Conservation (phyloP, 2,113 vertebrate species). For the Oreotrochilus melanogaster region DNA sequence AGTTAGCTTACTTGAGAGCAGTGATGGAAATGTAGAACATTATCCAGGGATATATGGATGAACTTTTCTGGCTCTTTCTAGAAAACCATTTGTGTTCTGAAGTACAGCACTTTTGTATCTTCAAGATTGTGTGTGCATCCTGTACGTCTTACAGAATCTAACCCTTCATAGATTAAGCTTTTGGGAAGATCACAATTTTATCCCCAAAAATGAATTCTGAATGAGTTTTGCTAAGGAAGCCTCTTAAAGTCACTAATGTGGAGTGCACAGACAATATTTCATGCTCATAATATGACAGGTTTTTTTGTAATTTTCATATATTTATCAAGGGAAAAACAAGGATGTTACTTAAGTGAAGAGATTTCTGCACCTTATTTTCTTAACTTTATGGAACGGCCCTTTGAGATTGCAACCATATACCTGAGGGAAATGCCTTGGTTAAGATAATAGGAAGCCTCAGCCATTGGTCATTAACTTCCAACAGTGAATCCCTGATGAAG, state of each 20-base stretch:
- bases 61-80: not conserved
- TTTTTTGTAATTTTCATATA: not conserved
- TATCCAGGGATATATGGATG: not conserved
- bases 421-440: not conserved
- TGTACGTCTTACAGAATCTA: not conserved
- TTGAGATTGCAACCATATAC: rapidly evolving
- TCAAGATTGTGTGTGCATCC: not conserved
- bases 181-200: not conserved
- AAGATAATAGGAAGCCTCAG: not conserved
- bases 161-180: not conserved
- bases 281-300: not conserved
- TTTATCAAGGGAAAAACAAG: not conserved
- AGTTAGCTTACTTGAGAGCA: not conserved
- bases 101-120: not conserved
- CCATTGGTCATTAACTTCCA: not conserved
- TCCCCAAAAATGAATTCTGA: not conserved
- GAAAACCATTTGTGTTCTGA: not conserved
- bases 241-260: not conserved
- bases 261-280: not conserved
- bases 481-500: not conserved
- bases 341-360: not conserved
- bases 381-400: not conserved
- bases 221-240: not conserved
- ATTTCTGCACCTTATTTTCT: not conserved
- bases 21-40: not conserved